Evolutionary conservation across 2,113 vertebrate genomes (phyloP).

Genomic region (Brachypteracias leptosomus): DNA sequence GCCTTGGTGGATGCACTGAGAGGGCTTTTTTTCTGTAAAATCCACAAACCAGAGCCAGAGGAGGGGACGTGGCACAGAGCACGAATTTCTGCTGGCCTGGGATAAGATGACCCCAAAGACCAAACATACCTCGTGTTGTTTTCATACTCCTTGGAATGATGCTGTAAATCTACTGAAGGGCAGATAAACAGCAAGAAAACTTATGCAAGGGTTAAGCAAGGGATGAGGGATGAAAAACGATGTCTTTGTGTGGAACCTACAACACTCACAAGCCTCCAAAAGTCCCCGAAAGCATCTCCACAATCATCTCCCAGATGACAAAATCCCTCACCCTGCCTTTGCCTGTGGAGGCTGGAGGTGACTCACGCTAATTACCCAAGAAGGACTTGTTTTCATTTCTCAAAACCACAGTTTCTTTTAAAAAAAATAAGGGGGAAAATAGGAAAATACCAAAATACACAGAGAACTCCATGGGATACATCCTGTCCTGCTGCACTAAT

Average conservation of each 20-base stretch:
- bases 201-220: neutral
- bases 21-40: neutral
- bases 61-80: neutral
- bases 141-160: neutral
- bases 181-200: neutral
- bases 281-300: neutral
- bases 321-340: neutral
- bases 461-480: neutral
- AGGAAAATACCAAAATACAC: constrained; percentile 35
- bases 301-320: neutral
- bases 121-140: neutral
- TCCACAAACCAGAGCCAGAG: neutral
- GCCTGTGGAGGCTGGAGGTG: neutral
- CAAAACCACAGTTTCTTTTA: constrained; percentile 18
- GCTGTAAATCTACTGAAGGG: neutral
- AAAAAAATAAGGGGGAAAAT: neutral
- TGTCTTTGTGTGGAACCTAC: neutral
- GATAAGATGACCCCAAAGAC: neutral
- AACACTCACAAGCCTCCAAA: neutral
- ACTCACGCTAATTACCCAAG: constrained; percentile 38
- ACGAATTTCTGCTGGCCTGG: neutral
- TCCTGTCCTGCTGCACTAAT: neutral
- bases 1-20: fast-evolving
- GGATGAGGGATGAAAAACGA: neutral
- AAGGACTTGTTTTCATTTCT: constrained; percentile 43